Evolutionary conservation across 2,113 vertebrate species (phyloP), one percentile per base, ranked within the genome.

Genomic region (Petrocephalus zakoni): DNA sequence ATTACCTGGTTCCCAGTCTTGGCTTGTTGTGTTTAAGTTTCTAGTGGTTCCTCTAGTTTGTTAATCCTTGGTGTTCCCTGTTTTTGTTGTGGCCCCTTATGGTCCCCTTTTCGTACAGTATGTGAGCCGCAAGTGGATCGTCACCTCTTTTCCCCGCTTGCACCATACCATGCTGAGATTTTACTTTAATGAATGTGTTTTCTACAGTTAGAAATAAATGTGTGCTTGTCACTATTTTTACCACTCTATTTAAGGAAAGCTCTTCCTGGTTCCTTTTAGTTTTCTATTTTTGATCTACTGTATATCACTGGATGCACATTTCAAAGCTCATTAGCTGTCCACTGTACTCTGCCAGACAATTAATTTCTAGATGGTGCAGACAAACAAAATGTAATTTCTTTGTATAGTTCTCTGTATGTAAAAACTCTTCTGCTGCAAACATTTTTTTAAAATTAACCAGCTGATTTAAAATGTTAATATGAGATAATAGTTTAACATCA

Each of bases 301-400:
- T n/a, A 29, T 29, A 68, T 68, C 61, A 29, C 61, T 78, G 34
- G 19, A 78, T 78, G 34, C 72, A 37, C 37, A 37, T 78, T 78
- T 42, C 72, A 78, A 78, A 78, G 17, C n/a, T 68, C 61, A 68
- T 29, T 68, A 29, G 25, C 34, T 78, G 34, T 42, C 42, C 72
- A 78, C 34, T 78, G 72, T 78, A 78, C 34, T 42, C 53, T 56
- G 78, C 87, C 75, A 56, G 52, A 53, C n/a, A 56, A 58, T 21
- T 91, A 84, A 91, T 90, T 90, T 88, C 89, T 88, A 75, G 11
- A 29, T 22, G 22, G 22, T 61, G 9, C 21, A 61, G 56, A 61
- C 64, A 72, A 72, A 72, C 68, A 37, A 17, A 37, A 37, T 37
- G 29, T 17, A 10, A 13, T 75, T 75, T 37, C 10, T 75, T 75